Conservation (phyloP, 2,888 invertebrate species). For the Caradrina clavipalpis region DNA sequence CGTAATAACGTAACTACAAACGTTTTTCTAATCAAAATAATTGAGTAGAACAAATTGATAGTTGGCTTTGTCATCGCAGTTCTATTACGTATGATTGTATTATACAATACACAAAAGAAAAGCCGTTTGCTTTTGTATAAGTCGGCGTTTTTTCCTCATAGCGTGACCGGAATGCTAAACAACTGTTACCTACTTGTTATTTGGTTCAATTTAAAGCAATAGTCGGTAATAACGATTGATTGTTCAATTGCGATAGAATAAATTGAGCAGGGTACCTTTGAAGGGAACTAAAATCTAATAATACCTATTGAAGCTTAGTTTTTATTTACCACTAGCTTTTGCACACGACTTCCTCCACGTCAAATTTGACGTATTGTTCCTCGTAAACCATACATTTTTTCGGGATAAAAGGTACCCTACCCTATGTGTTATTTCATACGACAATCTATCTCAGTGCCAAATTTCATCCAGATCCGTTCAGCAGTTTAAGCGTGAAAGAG, state of each 20-base stretch:
- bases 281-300: too few species aligned
- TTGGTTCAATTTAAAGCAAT: slow-evolving; percentile 19
- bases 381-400: too few species aligned
- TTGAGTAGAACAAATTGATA: slow-evolving; percentile 49
- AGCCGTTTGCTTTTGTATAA: slow-evolving; percentile 44
- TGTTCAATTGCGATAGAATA: slow-evolving; percentile 8
- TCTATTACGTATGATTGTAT: slow-evolving; percentile 53
- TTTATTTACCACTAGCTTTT: too few species aligned
- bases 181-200: slow-evolving; percentile 24
- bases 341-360: too few species aligned
- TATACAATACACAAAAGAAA: slow-evolving; percentile 45
- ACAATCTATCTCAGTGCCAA: too few species aligned
- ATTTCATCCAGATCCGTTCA: too few species aligned
- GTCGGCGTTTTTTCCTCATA: slow-evolving; percentile 38
- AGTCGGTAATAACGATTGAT: slow-evolving; percentile 35
- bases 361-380: too few species aligned
- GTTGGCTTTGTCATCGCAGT: slow-evolving; percentile 39
- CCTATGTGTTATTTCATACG: too few species aligned
- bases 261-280: not conserved
- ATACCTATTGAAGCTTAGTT: too few species aligned
- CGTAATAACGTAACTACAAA: slow-evolving; percentile 38
- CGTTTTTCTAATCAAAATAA: slow-evolving; percentile 58
- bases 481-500: too few species aligned
- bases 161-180: slow-evolving; percentile 41
- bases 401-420: too few species aligned